Evolutionary conservation across 2,888 invertebrate species (phyloP), one percentile per base, ranked within the genome.

Genomic region (Desoria tigrina): DNA sequence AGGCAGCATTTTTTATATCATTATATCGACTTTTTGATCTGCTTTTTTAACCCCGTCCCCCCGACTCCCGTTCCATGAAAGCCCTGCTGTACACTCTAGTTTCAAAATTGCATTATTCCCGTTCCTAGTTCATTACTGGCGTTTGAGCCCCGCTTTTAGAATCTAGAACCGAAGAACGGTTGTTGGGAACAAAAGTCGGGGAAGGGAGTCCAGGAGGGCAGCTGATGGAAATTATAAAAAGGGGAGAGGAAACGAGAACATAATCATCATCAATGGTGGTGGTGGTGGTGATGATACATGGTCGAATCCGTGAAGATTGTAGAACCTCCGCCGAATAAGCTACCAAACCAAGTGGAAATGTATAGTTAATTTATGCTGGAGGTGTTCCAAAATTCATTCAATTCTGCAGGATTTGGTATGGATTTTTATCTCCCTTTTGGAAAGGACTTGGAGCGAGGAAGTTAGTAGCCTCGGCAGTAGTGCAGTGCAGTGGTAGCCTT

Each of bases 381-480:
- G 61, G 61, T 61, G 61, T 61, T 61, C 61, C 61, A 61, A 61
- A n/a, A 61, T 61, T 61, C 61, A 61, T 53, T 53, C 42, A 53
- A 61, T 61, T 61, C 61, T 49, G 18, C 45, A 53, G 61, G 32
- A 18, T 58, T 11, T 32, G 39, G 24, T 9, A 27, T n/a, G 37
- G 59, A 49, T 59, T 59, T 59, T 45, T 27, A 32, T 58, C 27
- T 24, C 26, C 26, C 57, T 42, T n/a, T n/a, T 28, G 32, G 18
- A 23, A 54, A 28, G 28, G 28, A 26, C 26, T 24, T 21, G 21
- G 23, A 49, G 49, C 4, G 23, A 49, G 18, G 4, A 23, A 32
- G 32, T 11, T 32, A n/a, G n/a, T n/a, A n/a, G n/a, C n/a, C n/a
- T n/a, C n/a, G n/a, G 16, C 11, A 39, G 42, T 39, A 16, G 42